Percentiles rank a stretch among this genome's conserved stretches.
Evolutionary conservation across 1,140 invertebrate species (phyloP).

Genomic region (Drosophila subpulchrella): DNA sequence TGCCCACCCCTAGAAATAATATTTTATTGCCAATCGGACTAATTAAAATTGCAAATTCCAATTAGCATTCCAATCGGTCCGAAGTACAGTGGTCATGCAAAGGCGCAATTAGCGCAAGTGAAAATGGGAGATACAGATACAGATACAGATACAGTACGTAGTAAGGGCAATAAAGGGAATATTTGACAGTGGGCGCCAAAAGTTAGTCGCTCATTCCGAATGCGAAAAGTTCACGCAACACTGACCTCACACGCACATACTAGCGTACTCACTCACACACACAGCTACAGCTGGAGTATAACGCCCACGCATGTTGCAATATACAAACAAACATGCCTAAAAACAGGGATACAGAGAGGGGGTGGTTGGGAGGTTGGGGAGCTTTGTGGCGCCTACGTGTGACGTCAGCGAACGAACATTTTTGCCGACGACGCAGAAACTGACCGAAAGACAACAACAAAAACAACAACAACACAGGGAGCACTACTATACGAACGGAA

Average conservation of each 20-base stretch:
- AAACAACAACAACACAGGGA: slow-evolving; percentile 25
- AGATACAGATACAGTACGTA: slow-evolving; percentile 26
- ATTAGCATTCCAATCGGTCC: slow-evolving; percentile 31
- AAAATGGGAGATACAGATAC: slow-evolving; percentile 33
- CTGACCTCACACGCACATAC: slow-evolving; percentile 51
- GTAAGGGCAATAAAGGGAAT: slow-evolving; percentile 10
- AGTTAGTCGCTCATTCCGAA: slow-evolving; percentile 20
- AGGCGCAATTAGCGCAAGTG: slow-evolving; percentile 43
- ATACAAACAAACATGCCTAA: slow-evolving; percentile 53
- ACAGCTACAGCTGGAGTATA: slow-evolving; percentile 44
- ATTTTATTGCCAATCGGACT: slow-evolving; percentile 6
- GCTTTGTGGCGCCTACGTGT: slow-evolving; percentile 64
- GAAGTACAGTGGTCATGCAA: slow-evolving; percentile 20
- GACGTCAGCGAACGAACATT: slow-evolving; percentile 70
- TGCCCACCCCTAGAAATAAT: not conserved
- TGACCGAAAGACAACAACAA: slow-evolving; percentile 45
- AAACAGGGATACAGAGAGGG: slow-evolving; percentile 21
- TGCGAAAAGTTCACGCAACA: slow-evolving; percentile 66
- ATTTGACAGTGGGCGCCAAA: slow-evolving; percentile 23
- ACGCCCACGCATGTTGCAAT: slow-evolving; percentile 70
- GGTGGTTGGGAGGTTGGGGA: slow-evolving; percentile 11
- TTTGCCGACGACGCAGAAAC: slow-evolving; percentile 67
- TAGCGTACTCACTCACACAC: slow-evolving; percentile 3
- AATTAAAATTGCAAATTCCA: slow-evolving; percentile 30
- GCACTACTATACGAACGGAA: slow-evolving; percentile 67